phyloP scores from a whole-genome alignment of 2,888 invertebrate species.

The Hypena proboscidalis region DNA sequence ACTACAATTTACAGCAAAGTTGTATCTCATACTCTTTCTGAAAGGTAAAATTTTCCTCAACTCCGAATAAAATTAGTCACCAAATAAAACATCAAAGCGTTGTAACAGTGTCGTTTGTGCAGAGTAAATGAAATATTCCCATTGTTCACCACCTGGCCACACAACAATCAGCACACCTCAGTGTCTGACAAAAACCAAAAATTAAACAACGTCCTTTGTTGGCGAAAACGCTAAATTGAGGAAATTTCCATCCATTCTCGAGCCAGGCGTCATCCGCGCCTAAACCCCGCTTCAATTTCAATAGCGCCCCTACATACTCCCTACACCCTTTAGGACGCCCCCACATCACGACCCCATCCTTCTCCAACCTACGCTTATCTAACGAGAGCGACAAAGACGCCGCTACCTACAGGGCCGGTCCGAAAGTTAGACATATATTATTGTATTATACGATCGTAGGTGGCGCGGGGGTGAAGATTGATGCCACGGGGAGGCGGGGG shows the following conservation, averaged over 20 bases:
- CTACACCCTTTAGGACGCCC: slow-evolving; percentile 85
- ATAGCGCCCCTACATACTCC: slow-evolving; percentile 83
- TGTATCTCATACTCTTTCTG: too few species aligned
- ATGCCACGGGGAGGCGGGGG: slow-evolving; percentile 70
- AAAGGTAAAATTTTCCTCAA: too few species aligned
- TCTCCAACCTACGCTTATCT: slow-evolving; percentile 45
- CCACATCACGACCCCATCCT: slow-evolving; percentile 63
- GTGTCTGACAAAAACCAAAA: slow-evolving; percentile 80
- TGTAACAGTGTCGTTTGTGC: slow-evolving; percentile 5
- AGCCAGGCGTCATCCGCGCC: slow-evolving; percentile 85
- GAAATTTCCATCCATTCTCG: slow-evolving; percentile 86
- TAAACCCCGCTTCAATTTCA: slow-evolving; percentile 85
- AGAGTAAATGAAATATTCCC: slow-evolving; percentile 28
- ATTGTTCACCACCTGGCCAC: slow-evolving; percentile 45
- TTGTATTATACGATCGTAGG: slow-evolving; percentile 84
- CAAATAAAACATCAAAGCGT: slow-evolving; percentile 1
- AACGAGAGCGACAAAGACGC: slow-evolving; percentile 51
- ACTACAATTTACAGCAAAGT: too few species aligned
- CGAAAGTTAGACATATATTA: slow-evolving; percentile 85
- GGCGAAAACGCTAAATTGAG: slow-evolving; percentile 85
- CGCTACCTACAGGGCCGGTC: slow-evolving; percentile 82
- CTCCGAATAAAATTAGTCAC: neutral
- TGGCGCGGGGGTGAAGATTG: slow-evolving; percentile 83
- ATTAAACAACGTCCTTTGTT: slow-evolving; percentile 84
- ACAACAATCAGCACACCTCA: slow-evolving; percentile 66